These are phyloP conservation scores for Hippoglossus stenolepis DNA, from an alignment of 2,113 vertebrate species.

Conservation along the genomic window DNA sequence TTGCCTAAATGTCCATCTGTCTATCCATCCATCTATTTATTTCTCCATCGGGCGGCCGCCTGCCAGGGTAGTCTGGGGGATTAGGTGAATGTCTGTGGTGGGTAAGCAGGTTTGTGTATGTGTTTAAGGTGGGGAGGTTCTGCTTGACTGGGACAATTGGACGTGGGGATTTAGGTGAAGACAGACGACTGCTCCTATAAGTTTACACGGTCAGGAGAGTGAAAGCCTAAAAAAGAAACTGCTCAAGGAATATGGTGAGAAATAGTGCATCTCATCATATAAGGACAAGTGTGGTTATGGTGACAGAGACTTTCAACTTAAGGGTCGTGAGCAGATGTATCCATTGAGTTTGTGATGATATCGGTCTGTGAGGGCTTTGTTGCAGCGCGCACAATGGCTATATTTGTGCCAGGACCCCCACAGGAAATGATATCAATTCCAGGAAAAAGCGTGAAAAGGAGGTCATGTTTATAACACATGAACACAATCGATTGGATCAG, in stretches of 20 bases:
- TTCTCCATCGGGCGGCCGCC: slow-evolving; percentile 32
- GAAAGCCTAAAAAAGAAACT: slow-evolving; percentile 34
- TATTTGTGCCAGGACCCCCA: slow-evolving; percentile 44
- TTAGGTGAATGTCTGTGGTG: slow-evolving; percentile 47
- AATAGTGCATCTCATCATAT: neutral
- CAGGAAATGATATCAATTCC: slow-evolving; percentile 69
- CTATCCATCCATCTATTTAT: slow-evolving; percentile 52
- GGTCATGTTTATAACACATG: slow-evolving; percentile 52
- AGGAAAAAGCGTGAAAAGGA: slow-evolving; percentile 68
- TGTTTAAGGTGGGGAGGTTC: slow-evolving; percentile 56
- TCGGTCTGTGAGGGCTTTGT: slow-evolving; percentile 30
- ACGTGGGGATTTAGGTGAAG: slow-evolving; percentile 50
- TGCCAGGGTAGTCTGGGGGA: slow-evolving; percentile 44
- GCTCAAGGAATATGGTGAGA: slow-evolving; percentile 41
- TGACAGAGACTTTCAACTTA: slow-evolving; percentile 4
- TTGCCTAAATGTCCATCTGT: slow-evolving; percentile 36
- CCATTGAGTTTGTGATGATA: slow-evolving; percentile 34
- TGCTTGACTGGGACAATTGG: slow-evolving; percentile 43
- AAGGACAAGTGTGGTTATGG: slow-evolving; percentile 25
- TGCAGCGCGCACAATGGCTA: slow-evolving; percentile 36
- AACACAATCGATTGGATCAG: slow-evolving; percentile 58
- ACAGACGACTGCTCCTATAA: slow-evolving; percentile 41
- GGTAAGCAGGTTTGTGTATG: slow-evolving; percentile 60
- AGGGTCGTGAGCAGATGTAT: neutral
- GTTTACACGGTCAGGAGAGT: slow-evolving; percentile 19